Percentiles rank a stretch among this genome's conserved stretches.
Evolutionary conservation across 2,113 vertebrate genomes (phyloP).

Genomic region (Chitala chitala): DNA sequence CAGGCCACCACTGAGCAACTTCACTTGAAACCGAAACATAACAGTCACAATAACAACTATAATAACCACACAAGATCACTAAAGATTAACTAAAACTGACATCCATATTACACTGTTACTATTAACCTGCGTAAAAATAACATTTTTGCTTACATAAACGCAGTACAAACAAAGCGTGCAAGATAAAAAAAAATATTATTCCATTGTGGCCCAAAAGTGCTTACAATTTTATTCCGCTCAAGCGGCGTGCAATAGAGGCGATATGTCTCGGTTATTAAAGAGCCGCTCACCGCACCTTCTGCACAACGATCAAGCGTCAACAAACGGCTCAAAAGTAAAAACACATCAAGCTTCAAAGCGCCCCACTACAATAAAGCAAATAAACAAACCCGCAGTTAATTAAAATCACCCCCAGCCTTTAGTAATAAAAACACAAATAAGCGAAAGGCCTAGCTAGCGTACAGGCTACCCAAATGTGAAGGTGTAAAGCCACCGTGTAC

Average conservation of each 20-base stretch:
- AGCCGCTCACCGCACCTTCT: not conserved
- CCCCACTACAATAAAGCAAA: not conserved
- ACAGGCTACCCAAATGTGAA: not conserved
- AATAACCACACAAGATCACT: too few species aligned
- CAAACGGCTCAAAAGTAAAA: constrained; percentile 3
- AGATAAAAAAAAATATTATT: not conserved
- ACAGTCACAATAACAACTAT: too few species aligned
- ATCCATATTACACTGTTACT: too few species aligned
- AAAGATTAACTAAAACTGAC: too few species aligned
- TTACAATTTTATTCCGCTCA: constrained; percentile 1
- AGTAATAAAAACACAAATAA: constrained; percentile 5
- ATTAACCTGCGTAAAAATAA: not conserved
- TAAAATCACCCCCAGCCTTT: not conserved
- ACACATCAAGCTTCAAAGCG: not conserved
- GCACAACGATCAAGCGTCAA: not conserved
- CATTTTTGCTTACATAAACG: not conserved
- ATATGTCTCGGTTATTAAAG: too few species aligned
- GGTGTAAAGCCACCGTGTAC: not conserved
- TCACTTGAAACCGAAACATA: too few species aligned
- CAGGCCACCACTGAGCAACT: too few species aligned
- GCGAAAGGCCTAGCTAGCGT: constrained; percentile 20
- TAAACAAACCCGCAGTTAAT: not conserved
- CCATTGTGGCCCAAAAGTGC: not conserved
- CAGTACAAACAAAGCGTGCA: not conserved
- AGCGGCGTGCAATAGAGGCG: constrained; percentile 7